phyloP scores from a whole-genome alignment of 2,113 vertebrate genomes.

The Apodemus speciosus region DNA sequence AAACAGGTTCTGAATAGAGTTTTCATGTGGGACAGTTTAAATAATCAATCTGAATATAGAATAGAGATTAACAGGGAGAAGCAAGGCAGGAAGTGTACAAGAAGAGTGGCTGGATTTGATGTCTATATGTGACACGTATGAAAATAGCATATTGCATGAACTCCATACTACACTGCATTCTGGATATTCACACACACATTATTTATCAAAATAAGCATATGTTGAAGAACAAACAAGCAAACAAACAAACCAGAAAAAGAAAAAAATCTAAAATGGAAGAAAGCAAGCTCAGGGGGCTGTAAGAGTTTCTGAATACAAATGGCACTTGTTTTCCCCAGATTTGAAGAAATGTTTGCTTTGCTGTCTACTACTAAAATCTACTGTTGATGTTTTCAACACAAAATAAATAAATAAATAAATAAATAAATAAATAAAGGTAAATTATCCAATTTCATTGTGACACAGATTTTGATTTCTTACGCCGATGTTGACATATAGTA shows the following conservation, averaged over 20 bases:
- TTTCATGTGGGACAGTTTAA: background rate
- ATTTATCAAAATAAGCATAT: background rate
- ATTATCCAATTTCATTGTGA: slow-evolving; percentile 27
- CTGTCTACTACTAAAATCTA: slow-evolving; percentile 59
- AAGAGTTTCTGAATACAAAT: slow-evolving; percentile 69
- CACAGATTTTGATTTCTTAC: slow-evolving; percentile 59
- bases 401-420: slow-evolving; percentile 36
- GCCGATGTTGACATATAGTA: slow-evolving; percentile 54
- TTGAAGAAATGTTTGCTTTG: slow-evolving; percentile 66
- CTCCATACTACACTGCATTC: background rate
- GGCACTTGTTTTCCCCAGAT: slow-evolving; percentile 30
- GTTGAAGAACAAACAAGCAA: background rate
- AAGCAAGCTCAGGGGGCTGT: background rate
- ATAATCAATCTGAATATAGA: background rate
- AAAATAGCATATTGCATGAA: background rate
- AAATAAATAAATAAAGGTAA: slow-evolving; percentile 56
- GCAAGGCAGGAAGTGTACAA: fast-evolving
- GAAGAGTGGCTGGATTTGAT: background rate
- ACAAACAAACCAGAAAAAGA: background rate
- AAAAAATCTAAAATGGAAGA: background rate
- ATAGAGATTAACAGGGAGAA: background rate
- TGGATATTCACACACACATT: too few species aligned
- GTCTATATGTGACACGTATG: background rate
- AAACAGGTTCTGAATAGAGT: background rate
- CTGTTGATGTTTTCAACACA: slow-evolving; percentile 8